These are phyloP conservation scores for Enteromius trimaculatus DNA, from an alignment of 2,797 vertebrate genomes.

Conservation along the genomic window DNA sequence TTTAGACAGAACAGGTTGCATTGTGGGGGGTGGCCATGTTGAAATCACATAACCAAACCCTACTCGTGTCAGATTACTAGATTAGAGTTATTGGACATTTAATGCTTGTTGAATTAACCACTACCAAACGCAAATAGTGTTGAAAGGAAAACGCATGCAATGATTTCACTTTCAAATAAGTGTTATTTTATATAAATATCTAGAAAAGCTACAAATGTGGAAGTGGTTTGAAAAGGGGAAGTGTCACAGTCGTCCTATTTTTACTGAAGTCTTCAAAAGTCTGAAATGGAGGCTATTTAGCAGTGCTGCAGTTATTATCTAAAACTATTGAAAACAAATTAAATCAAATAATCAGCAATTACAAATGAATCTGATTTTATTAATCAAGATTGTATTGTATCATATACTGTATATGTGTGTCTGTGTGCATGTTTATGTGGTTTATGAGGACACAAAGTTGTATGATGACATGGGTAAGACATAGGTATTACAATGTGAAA, in stretches of 20 bases:
- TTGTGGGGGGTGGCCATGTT: background rate
- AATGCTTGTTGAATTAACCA: background rate
- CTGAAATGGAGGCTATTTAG: background rate
- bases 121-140: background rate
- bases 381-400: too few relatives aligned
- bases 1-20: background rate
- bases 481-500: too few relatives aligned
- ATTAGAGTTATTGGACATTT: background rate
- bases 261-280: background rate
- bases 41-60: constrained; percentile 7
- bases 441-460: too few relatives aligned
- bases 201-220: constrained; percentile 10
- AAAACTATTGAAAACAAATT: background rate
- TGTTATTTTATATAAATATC: background rate
- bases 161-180: background rate
- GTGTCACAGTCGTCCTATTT: background rate
- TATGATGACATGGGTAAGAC: too few relatives aligned
- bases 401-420: too few relatives aligned
- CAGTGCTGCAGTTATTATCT: background rate
- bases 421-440: too few relatives aligned
- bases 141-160: background rate
- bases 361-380: background rate
- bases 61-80: background rate
- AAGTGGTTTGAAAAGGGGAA: constrained; percentile 14
- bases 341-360: background rate